These are phyloP conservation scores for Andinoacara biseriatus DNA, from an alignment of 2,113 vertebrate genomes.

Conservation along the genomic window DNA sequence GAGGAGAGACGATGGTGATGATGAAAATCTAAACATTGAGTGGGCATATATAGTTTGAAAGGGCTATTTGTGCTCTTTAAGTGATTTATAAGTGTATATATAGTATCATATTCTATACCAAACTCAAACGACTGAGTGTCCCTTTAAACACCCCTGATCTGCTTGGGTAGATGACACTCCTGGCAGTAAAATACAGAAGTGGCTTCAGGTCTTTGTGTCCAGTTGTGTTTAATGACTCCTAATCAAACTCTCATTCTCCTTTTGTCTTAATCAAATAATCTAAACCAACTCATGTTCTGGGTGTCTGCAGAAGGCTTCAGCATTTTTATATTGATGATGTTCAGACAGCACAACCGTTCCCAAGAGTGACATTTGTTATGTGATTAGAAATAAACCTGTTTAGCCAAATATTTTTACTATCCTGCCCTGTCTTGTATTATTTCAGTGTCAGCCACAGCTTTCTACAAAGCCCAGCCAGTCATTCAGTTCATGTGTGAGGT, in stretches of 20 bases:
- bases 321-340: not conserved
- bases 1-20: too few species aligned
- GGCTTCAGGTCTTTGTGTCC: accelerated
- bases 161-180: too few species aligned
- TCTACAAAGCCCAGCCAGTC: slow-evolving; percentile 98
- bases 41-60: too few species aligned
- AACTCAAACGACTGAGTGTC: too few species aligned
- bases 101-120: too few species aligned
- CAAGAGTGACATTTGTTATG: not conserved
- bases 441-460: slow-evolving; percentile 95
- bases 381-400: not conserved
- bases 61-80: too few species aligned
- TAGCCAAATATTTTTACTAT: not conserved
- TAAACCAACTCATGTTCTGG: not conserved
- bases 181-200: not conserved
- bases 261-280: not conserved
- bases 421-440: not conserved
- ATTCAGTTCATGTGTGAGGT: slow-evolving; percentile 99
- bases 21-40: too few species aligned
- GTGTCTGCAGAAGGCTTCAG: not conserved
- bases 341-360: not conserved
- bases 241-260: not conserved
- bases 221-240: not conserved
- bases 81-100: too few species aligned
- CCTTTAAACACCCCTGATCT: not conserved